Conservation (phyloP, 2,113 vertebrate genomes). For the Paradoxurus hermaphroditus region DNA sequence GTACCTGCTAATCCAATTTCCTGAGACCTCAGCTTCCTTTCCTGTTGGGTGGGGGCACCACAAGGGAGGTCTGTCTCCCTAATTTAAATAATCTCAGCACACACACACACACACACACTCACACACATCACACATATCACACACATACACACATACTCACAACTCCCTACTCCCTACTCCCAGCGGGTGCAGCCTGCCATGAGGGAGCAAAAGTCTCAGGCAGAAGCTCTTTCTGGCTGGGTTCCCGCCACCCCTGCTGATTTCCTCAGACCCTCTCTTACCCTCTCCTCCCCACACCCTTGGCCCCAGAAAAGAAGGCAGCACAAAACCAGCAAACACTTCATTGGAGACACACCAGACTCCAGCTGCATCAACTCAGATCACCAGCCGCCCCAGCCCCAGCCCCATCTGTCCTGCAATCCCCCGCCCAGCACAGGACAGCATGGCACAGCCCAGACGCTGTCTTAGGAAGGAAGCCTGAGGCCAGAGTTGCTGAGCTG, state of each 20-base stretch:
- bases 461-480: neutral
- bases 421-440: neutral
- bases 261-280: neutral
- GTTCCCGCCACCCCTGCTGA: neutral
- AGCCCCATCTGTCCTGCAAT: neutral
- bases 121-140: neutral
- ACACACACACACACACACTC: neutral
- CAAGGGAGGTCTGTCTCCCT: neutral
- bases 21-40: neutral
- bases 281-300: neutral
- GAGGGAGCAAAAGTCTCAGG: neutral
- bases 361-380: neutral
- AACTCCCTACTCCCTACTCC: neutral
- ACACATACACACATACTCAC: neutral
- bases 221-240: neutral
- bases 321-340: slow-evolving; percentile 32
- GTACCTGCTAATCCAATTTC: neutral
- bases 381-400: neutral
- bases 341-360: slow-evolving; percentile 60
- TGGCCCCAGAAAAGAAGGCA: neutral
- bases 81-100: neutral
- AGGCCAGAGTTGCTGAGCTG: neutral
- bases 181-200: neutral
- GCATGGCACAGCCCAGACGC: neutral
- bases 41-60: neutral